These are phyloP conservation scores for Elephas maximus DNA, from an alignment of 2,113 vertebrate genomes.

Conservation along the genomic window DNA sequence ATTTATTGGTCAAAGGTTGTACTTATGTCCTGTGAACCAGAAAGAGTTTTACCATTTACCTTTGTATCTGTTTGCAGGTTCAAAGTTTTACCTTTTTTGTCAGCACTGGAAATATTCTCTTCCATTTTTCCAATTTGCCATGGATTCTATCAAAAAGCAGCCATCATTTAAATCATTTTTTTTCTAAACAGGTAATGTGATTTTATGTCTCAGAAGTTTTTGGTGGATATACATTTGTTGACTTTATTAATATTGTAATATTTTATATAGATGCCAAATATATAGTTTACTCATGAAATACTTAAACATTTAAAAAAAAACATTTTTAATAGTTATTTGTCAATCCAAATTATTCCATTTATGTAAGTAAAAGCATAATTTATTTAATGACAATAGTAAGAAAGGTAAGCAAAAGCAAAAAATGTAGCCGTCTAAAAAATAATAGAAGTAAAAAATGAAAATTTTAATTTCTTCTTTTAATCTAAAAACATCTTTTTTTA, in stretches of 20 bases:
- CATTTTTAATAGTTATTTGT: not conserved
- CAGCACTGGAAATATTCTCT: not conserved
- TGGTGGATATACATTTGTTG: not conserved
- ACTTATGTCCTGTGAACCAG: not conserved
- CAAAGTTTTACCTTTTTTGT: not conserved
- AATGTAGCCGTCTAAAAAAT: not conserved
- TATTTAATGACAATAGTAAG: not conserved
- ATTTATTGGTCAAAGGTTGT: not conserved
- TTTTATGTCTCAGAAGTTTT: slow-evolving; percentile 54
- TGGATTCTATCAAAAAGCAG: not conserved
- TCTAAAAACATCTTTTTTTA: too few relatives aligned
- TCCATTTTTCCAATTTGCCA: not conserved
- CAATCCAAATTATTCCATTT: not conserved
- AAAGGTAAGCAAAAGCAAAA: not conserved
- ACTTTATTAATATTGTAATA: slow-evolving; percentile 31
- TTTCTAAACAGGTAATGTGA: not conserved
- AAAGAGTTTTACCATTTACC: not conserved
- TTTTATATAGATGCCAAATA: not conserved
- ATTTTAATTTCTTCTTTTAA: not conserved
- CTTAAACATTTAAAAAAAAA: not conserved
- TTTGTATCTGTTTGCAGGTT: not conserved
- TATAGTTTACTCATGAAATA: not conserved
- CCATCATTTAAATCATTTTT: not conserved
- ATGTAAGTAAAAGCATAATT: slow-evolving; percentile 1
- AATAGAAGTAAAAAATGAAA: not conserved